These are phyloP conservation scores for Chesias legatella DNA, from an alignment of 2,888 invertebrate genomes.

Conservation along the genomic window DNA sequence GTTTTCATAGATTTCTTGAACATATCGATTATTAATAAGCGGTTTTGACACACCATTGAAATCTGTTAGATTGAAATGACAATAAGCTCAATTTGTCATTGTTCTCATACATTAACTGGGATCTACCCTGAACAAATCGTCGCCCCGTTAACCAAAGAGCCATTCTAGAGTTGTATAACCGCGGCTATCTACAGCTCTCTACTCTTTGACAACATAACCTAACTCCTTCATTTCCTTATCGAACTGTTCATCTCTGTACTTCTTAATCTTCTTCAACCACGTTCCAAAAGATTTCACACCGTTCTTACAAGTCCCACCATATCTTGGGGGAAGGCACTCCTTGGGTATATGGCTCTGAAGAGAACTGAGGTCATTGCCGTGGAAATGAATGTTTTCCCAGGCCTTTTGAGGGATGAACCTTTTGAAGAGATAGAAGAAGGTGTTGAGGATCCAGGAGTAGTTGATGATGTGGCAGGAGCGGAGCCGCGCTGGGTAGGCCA, in stretches of 20 bases:
- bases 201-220: constrained; percentile 81
- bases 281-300: constrained; percentile 76
- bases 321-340: constrained; percentile 53
- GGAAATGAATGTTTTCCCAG: constrained; percentile 71
- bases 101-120: too few relatives aligned
- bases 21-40: too few relatives aligned
- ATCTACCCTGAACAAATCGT: too few relatives aligned
- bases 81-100: too few relatives aligned
- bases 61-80: too few relatives aligned
- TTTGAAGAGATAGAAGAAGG: constrained; percentile 87
- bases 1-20: too few relatives aligned
- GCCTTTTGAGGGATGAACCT: constrained; percentile 84
- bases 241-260: constrained; percentile 68
- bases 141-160: too few relatives aligned
- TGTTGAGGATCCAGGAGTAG: constrained; percentile 89
- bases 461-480: constrained; percentile 86
- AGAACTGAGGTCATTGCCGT: constrained; percentile 61
- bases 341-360: constrained; percentile 55
- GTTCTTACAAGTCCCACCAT: constrained; percentile 78
- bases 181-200: constrained; percentile 10
- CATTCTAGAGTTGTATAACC: too few relatives aligned
- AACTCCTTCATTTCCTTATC: constrained; percentile 82
- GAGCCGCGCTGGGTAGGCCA: constrained; percentile 84
- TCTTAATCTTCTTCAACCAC: constrained; percentile 79
- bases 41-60: too few relatives aligned